Evolutionary conservation across 2,113 vertebrate species (phyloP).

Genomic region (Neolamprologus falcicula): DNA sequence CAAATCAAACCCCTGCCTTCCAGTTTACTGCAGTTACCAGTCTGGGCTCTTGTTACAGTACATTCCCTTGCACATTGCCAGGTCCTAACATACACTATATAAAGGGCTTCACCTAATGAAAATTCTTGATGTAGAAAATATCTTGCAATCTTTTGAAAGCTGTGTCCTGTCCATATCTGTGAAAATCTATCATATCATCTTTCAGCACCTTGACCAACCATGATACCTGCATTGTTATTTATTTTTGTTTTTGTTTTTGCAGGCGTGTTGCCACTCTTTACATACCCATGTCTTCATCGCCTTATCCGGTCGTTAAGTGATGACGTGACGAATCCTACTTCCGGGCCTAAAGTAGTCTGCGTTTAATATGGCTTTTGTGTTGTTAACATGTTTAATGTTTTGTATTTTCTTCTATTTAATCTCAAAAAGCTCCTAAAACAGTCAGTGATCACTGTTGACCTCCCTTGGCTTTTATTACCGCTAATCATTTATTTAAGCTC

Average conservation of each 20-base stretch:
- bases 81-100: neutral
- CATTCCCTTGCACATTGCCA: neutral
- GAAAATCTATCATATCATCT: neutral
- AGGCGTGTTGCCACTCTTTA: neutral
- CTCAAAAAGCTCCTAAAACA: too few species aligned
- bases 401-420: too few species aligned
- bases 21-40: neutral
- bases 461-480: too few species aligned
- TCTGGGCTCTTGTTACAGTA: neutral
- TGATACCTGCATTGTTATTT: neutral
- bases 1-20: neutral
- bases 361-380: too few species aligned
- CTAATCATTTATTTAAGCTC: too few species aligned
- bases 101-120: neutral
- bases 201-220: neutral
- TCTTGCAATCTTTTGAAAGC: neutral
- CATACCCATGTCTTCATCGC: neutral
- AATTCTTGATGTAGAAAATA: neutral
- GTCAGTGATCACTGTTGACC: too few species aligned
- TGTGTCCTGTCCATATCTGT: neutral
- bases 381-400: too few species aligned
- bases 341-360: too few species aligned
- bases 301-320: neutral
- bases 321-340: too few species aligned
- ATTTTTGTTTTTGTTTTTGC: neutral